Evolutionary conservation across 2,113 vertebrate genomes (phyloP).

Genomic region (Odontophorus gujanensis): DNA sequence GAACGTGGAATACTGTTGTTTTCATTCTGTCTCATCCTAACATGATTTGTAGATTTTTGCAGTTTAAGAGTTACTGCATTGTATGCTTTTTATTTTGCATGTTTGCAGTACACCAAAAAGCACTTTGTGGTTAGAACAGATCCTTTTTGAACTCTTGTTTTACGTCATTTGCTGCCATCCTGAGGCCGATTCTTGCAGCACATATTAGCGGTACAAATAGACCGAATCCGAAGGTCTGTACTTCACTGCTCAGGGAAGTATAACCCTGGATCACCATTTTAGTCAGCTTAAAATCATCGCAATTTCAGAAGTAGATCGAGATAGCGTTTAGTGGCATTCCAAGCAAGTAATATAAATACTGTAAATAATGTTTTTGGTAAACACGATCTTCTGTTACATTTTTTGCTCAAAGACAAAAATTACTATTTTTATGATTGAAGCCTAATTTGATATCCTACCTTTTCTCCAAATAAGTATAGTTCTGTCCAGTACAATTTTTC

Average conservation of each 20-base stretch:
- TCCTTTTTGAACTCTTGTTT: background rate
- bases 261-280: background rate
- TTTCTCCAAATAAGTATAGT: background rate
- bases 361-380: background rate
- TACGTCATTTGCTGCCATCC: slow-evolving; percentile 70
- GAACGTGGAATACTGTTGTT: background rate
- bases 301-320: background rate
- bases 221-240: accelerated
- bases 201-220: accelerated
- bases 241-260: background rate
- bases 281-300: background rate
- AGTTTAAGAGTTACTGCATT: background rate
- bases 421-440: background rate
- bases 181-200: slow-evolving; percentile 45
- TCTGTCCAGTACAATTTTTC: background rate
- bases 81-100: accelerated
- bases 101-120: background rate
- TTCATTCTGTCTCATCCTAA: background rate
- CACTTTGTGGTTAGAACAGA: background rate
- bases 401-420: background rate
- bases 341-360: background rate
- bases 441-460: background rate
- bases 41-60: background rate
- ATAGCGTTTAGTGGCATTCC: background rate
- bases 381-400: background rate